Base-by-base conservation (phyloP, 1,140 invertebrate species). In the Nautilus pompilius region DNA sequence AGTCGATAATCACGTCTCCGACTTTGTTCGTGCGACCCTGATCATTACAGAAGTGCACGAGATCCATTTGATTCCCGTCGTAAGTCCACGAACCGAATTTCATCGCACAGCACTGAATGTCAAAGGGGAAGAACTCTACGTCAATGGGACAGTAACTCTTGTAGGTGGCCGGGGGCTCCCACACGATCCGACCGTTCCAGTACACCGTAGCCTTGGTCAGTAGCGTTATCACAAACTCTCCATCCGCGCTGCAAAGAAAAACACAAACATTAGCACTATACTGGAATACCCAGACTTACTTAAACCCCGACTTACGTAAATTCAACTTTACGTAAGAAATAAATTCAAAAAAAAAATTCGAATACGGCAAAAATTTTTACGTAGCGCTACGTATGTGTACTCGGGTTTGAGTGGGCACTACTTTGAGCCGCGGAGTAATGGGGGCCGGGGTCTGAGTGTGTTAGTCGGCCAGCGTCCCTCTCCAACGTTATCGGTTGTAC, bases 131-230 rank as follows among this genome's bases (percentile, higher is more conserved):
- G 58, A 78, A 82, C 62, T 82, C 79, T 1, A 99, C 96, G 83
- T 99, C 96, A 72, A 99, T 99, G n/a, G 94, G 96, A 83, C 97
- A 99, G 53, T 95, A 97, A 82, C 93, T 97, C 89, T 99, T 89
- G 81, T 98, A 99, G 77, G 99, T 99, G 30, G 96, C 95, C 24
- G 96, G 96, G 0, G 96, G 96, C 32, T 98, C 93, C 95, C 95
- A 98, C 17, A 96, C 54, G 8, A 98, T 93, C 83, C 91, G 93
- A 24, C 97, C 96, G 3, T 58, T 62, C 80, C 93, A 91, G 78
- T 78, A 70, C 5, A 85, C 65, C 17, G 81, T 84, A 10, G 83
- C 85, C 64, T 86, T 85, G 15, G 84, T 86, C 71, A 83, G 77
- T 41, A 85, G 72, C 2, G 81, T 85, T 10, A 85, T 80, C 58